These are phyloP conservation scores for Epinotia nisella DNA, from an alignment of 2,888 invertebrate species.

Conservation along the genomic window DNA sequence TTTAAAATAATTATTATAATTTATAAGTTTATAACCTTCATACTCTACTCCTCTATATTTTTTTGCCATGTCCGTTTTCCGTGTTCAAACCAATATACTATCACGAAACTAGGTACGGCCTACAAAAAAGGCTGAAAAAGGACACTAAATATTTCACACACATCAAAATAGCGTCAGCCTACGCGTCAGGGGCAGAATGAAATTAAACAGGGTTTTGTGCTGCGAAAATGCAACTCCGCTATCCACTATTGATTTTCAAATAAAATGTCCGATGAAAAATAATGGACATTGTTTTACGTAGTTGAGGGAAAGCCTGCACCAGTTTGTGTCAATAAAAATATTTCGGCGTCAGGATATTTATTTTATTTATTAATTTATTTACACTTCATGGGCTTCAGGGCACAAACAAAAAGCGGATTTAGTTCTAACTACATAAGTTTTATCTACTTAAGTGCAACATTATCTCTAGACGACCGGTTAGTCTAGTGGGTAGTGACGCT, in stretches of 20 bases:
- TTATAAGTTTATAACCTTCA: too few species aligned
- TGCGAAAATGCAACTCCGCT: background rate
- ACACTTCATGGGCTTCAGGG: too few species aligned
- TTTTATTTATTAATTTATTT: background rate
- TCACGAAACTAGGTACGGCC: background rate
- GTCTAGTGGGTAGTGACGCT: too few species aligned
- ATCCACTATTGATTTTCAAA: slow-evolving; percentile 15
- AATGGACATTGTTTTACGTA: background rate
- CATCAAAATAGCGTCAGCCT: background rate
- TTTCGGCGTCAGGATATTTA: background rate
- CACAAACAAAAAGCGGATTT: too few species aligned
- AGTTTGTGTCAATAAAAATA: background rate
- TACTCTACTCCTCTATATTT: too few species aligned
- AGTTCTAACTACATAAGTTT: too few species aligned
- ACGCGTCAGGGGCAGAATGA: slow-evolving; percentile 2
- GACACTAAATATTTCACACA: background rate
- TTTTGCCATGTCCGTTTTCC: too few species aligned
- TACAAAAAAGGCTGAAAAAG: background rate
- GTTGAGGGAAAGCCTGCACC: background rate
- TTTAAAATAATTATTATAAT: too few species aligned
- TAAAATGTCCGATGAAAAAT: slow-evolving; percentile 5
- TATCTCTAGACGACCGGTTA: too few species aligned
- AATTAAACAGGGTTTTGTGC: slow-evolving; percentile 13
- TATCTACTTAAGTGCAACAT: too few species aligned
- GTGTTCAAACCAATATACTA: background rate